Conservation (phyloP, 2,797 vertebrate genomes). For the Labeo calbasu region DNA sequence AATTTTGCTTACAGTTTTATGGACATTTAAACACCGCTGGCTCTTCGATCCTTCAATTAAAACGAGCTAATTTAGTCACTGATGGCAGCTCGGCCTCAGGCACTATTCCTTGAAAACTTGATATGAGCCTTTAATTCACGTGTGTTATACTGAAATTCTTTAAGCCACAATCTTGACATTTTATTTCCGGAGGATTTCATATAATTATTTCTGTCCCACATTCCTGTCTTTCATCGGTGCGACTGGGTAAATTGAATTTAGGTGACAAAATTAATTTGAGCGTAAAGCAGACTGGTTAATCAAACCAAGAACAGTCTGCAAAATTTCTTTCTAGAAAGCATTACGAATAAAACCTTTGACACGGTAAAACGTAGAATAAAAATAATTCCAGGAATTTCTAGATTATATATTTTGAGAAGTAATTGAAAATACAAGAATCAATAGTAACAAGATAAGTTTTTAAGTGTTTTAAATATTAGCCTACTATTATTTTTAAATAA, state of each 20-base stretch:
- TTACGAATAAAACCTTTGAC: background rate
- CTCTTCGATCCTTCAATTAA: conserved; percentile 57
- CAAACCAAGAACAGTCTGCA: background rate
- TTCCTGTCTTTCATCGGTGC: background rate
- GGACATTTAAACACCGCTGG: conserved; percentile 48
- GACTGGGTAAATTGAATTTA: conserved; percentile 5
- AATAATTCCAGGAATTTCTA: background rate
- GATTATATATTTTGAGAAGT: background rate
- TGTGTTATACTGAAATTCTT: conserved; percentile 44
- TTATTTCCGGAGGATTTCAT: conserved; percentile 33
- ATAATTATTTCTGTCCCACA: conserved; percentile 1
- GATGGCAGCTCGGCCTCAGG: conserved; percentile 51
- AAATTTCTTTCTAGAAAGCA: background rate
- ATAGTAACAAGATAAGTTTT: background rate
- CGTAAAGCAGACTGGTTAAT: background rate
- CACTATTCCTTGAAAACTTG: conserved; percentile 49
- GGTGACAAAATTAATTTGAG: background rate
- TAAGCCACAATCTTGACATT: conserved; percentile 21
- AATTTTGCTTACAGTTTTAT: conserved; percentile 51
- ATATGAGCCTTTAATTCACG: conserved; percentile 48
- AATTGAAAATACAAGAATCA: background rate
- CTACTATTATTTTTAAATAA: background rate
- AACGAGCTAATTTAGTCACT: conserved; percentile 58
- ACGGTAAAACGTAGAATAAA: background rate
- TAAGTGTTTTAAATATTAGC: background rate